Evolutionary conservation across 1,140 invertebrate species (phyloP), one percentile per base, ranked within the genome.

Genomic region (Eciton burchellii): DNA sequence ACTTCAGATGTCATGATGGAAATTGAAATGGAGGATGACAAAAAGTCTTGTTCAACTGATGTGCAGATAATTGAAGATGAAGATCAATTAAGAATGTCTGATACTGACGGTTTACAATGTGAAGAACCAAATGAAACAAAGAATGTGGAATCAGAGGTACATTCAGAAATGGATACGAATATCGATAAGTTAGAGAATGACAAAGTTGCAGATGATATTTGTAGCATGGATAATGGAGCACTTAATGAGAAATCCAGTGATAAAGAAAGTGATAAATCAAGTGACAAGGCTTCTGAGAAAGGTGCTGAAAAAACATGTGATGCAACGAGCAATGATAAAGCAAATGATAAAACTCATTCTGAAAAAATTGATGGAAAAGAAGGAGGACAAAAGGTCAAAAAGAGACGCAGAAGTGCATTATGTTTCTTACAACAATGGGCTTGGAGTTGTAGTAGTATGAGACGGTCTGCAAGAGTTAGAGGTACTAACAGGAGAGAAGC

Each of bases 361-460:
- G 92, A 93, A 45, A 93, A 93, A 76, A 63, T 49, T 6, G 91
- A 93, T 4, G 86, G 82, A 12, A 95, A 95, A 86, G 93, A 93
- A 0, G 92, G 94, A 62, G 92, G 90, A 35, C 95, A 95, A 81
- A 96, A 95, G 89, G 88, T 94, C 8, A 94, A 95, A 47, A 95
- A 95, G 19, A 94, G 96, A 83, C 93, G 96, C 43, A 94, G 96
- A 92, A 97, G 96, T 91, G 95, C 96, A 16, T 90, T 97, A 1
- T 96, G 95, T 41, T 95, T 96, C 77, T 91, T 97, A 11, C 95
- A 97, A 84, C 95, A 96, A 84, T 96, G 96, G 95, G 96, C 96
- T 26, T 96, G 96, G 95, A 96, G 96, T 74, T 89, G 88, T 54
- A 96, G 95, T 79, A 96, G 94, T 82, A 97, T 96, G 91, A 93